Base-by-base conservation (phyloP, 2,888 invertebrate genomes). In the Agelastica alni region DNA sequence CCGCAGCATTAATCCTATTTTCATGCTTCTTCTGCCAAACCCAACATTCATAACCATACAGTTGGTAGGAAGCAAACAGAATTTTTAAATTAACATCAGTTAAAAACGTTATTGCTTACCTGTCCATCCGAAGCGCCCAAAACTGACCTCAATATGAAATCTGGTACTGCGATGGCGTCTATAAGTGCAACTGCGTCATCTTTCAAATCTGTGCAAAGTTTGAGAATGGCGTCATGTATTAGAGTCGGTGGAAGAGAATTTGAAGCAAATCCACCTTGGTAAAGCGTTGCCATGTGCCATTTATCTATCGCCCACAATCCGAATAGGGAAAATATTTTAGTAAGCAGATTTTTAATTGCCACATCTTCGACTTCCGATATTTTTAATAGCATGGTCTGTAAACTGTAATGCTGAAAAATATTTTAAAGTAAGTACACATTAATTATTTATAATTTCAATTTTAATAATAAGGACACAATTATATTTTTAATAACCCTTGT, bases 51-150 rank as follows among this genome's bases (percentile, higher is more conserved):
- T 42, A 10, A 22, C 22, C 4, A 22, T 22, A 22, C n/a, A n/a
- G 26, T 26, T 9, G 7, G 3, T 26, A 6, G 7, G 26, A 26
- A 26, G 26, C 4, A 22, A 5, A 7, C 4, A 22, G 4, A 22
- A 22, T 9, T 32, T 32, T n/a, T 6, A 6, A 32, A 32, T 32
- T 10, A 6, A 4, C 4, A n/a, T 6, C 4, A 32, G 4, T n/a
- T 32, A 6, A 10, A 32, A 4, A 32, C 4, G 32, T 4, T 5
- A 22, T 22, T 31, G 30, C 70, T 69, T 76, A 91, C 93, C 82
- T 90, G 82, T 72, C 96, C 96, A 77, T 95, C 92, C 4, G 91
- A 85, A 68, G 81, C 79, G 28, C 94, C 96, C n/a, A 96, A 80
- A 0, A 89, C 85, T 0, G 95, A 95, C 69, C 88, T 87, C 9